These are phyloP conservation scores for Tauraco hartlaubi DNA, from an alignment of 2,797 vertebrate species.

Conservation along the genomic window DNA sequence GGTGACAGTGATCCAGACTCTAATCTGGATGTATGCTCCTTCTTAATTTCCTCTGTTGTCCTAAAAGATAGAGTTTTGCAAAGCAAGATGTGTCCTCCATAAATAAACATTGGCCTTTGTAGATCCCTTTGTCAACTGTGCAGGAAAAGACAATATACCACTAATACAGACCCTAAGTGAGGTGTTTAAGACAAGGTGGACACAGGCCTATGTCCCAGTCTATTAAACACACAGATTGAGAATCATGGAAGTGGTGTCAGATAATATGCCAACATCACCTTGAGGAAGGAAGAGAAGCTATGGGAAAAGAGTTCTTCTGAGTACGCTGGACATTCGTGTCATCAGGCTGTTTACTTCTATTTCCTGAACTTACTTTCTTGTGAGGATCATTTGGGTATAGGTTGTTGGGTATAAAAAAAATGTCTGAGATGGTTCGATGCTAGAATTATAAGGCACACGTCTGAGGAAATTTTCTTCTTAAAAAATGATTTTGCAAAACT, in stretches of 20 bases:
- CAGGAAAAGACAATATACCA: neutral
- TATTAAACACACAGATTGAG: accelerated
- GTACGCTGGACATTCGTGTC: accelerated
- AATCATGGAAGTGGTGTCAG: neutral
- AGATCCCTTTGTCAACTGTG: neutral
- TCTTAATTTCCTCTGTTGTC: neutral
- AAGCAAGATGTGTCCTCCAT: neutral
- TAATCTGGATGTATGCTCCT: neutral
- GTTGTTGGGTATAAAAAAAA: accelerated
- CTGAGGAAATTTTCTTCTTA: neutral
- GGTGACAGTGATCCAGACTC: neutral
- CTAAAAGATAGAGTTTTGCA: neutral
- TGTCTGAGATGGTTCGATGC: accelerated
- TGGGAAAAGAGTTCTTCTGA: neutral
- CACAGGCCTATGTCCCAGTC: neutral
- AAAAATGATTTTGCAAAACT: neutral
- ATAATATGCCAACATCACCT: neutral
- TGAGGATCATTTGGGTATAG: neutral
- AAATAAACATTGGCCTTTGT: neutral
- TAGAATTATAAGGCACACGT: neutral
- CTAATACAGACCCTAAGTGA: accelerated
- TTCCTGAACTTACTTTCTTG: neutral
- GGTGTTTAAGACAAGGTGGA: neutral
- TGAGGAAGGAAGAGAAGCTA: neutral
- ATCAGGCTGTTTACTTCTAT: neutral